Conservation (phyloP, 2,797 vertebrate genomes). For the Lepus oiostolus region DNA sequence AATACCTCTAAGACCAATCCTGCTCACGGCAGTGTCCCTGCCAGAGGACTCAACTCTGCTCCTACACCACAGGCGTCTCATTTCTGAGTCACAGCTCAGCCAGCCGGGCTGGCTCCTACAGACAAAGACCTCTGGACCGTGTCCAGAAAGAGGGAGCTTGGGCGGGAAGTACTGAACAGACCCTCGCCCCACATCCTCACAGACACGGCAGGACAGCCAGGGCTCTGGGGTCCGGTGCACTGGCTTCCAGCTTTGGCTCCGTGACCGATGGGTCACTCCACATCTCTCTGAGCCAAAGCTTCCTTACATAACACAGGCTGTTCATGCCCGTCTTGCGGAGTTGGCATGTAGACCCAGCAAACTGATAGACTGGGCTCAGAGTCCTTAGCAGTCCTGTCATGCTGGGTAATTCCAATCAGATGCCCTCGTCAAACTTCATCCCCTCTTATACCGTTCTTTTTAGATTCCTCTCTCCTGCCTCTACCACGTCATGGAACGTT, state of each 20-base stretch:
- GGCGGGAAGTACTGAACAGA: neutral
- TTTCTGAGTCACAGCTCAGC: neutral
- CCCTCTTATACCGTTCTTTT: neutral
- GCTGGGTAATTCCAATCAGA: too few relatives aligned
- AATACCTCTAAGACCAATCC: constrained; percentile 16
- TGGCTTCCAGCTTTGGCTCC: neutral
- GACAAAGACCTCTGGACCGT: neutral
- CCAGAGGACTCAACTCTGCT: neutral
- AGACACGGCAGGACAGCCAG: fast-evolving
- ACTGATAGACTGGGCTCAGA: neutral
- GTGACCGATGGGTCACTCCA: neutral
- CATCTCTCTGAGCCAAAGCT: neutral
- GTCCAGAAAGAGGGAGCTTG: neutral
- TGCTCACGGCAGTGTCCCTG: neutral
- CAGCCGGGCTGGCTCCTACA: fast-evolving
- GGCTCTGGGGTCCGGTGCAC: fast-evolving
- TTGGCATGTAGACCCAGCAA: neutral
- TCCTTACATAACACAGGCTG: neutral
- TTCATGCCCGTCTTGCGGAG: too few relatives aligned
- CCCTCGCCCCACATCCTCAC: neutral
- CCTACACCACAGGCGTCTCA: neutral
- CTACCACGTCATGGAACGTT: neutral
- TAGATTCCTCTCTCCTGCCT: neutral
- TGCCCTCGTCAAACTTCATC: neutral
- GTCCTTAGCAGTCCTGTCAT: fast-evolving